Base-by-base conservation (phyloP, 2,888 invertebrate genomes). In the Phyto melanocephala region DNA sequence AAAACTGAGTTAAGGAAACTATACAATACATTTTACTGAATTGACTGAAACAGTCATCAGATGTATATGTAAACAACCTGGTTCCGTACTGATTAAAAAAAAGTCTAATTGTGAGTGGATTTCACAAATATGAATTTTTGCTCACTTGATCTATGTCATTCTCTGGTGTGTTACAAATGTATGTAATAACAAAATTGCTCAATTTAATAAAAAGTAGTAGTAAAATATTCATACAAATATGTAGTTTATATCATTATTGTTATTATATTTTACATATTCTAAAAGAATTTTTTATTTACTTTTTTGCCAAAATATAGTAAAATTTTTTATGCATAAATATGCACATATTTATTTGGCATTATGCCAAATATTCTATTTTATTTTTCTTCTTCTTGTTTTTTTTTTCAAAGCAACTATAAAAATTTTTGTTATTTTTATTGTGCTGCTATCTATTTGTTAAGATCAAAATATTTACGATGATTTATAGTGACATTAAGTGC, bases 401-500 rank as follows among this genome's bases (percentile, higher is more conserved):
- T 62, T 42, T 11, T 60, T 60, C 45, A 28, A 58, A 40, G 13
- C 13, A 62, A 47, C 68, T 37, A 54, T 40, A 76, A 56, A 58
- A 37, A 76, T 20, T 24, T 47, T 47, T 28, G 3, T 28, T 47
- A 24, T 45, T 70, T 10, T 35, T 62, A 24, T 37, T 35, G 45
- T 52, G 15, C 28, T 60, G 28, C 33, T 62, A 42, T 52, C 42
- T 22, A 13, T 33, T 50, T 56, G 24, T 47, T 56, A 28, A 22
- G 70, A 70, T 54, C 45, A 42, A 45, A 42, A 65, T 22, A 28
- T 77, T 77, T 70, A 8, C 10, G 7, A 60, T 79, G 79, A 72
- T 79, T 65, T 67, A 72, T 72, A 28, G 50, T 2, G 72, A 52
- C 65, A 72, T 56, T 50, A 67, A 60, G 33, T 72, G 65, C 50